phyloP scores from a whole-genome alignment of 1,140 invertebrate genomes.

The Bombus pyrosoma region DNA sequence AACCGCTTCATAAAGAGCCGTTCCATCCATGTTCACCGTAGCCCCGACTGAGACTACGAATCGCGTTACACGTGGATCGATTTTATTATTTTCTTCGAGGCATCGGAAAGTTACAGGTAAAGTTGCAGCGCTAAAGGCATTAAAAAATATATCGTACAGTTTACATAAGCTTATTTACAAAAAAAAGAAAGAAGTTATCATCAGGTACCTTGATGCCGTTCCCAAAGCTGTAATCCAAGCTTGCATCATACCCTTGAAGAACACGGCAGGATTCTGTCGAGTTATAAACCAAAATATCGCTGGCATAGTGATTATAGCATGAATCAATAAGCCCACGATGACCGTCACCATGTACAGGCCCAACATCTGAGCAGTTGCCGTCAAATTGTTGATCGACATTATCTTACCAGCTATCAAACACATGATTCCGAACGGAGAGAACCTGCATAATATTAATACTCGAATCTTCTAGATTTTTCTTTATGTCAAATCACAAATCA shows the following conservation, averaged over 20 bases:
- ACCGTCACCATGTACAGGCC: constrained; percentile 88
- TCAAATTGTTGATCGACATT: constrained; percentile 85
- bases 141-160: not conserved
- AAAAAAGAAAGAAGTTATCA: not conserved
- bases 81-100: constrained; percentile 89
- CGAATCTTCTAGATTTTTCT: not conserved
- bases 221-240: constrained; percentile 88
- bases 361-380: constrained; percentile 85
- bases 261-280: constrained; percentile 85
- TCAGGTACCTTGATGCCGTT: constrained; percentile 86
- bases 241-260: constrained; percentile 85
- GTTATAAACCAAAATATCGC: constrained; percentile 86
- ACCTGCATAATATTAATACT: constrained; percentile 79
- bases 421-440: constrained; percentile 88
- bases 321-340: constrained; percentile 85
- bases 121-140: constrained; percentile 86
- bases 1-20: constrained; percentile 88
- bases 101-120: constrained; percentile 90
- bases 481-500: not conserved
- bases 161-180: not conserved
- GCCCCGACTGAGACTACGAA: constrained; percentile 87
- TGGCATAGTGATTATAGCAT: constrained; percentile 86
- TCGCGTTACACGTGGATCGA: constrained; percentile 88
- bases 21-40: constrained; percentile 89
- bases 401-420: constrained; percentile 88